These are phyloP conservation scores for Orthosia incerta DNA, from an alignment of 2,888 invertebrate species.

Conservation along the genomic window DNA sequence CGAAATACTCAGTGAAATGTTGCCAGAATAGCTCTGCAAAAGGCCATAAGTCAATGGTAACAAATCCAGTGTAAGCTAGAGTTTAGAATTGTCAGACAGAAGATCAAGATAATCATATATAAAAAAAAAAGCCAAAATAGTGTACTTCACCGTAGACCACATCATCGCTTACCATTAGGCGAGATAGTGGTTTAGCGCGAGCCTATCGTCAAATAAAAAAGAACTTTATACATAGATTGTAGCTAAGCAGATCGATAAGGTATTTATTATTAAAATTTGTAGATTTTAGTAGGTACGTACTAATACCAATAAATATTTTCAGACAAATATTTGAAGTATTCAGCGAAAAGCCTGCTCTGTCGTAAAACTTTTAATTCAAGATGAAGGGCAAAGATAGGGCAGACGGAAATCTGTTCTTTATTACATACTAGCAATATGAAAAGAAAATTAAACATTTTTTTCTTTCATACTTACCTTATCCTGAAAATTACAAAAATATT, in stretches of 20 bases:
- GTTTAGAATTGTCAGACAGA: background rate
- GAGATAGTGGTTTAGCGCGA: no score
- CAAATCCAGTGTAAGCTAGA: no score
- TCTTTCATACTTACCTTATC: no score
- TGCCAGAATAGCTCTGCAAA: no score
- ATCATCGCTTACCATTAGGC: no score
- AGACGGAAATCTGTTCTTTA: background rate
- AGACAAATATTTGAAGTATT: conserved; percentile 20
- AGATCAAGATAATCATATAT: background rate
- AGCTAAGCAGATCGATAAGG: background rate
- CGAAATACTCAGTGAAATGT: no score
- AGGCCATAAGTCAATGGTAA: no score
- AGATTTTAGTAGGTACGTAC: background rate
- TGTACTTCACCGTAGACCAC: no score
- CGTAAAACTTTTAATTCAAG: conserved; percentile 16
- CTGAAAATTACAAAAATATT: no score
- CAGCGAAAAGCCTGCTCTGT: background rate
- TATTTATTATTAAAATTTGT: background rate
- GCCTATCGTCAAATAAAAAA: no score
- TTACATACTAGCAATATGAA: background rate
- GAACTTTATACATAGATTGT: background rate
- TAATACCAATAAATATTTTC: background rate
- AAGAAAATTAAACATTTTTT: no score
- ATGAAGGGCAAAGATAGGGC: background rate
- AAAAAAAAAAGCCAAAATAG: background rate